phyloP scores from a whole-genome alignment of 2,113 vertebrate genomes.

The Carassius auratus region DNA sequence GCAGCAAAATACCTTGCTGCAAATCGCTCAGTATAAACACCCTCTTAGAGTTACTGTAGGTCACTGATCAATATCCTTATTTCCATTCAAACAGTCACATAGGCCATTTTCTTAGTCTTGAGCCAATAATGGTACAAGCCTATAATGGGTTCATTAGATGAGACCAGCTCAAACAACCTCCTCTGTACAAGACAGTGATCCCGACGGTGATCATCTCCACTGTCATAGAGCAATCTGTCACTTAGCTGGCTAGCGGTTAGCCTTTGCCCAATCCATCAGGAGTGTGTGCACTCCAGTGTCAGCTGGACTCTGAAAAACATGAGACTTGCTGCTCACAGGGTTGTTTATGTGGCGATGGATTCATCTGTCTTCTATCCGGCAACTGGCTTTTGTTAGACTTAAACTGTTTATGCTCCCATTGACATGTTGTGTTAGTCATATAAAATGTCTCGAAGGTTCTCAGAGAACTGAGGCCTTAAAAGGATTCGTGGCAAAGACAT shows the following conservation, averaged over 20 bases:
- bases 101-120: not conserved
- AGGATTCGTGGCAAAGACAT: not conserved
- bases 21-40: not conserved
- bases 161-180: not conserved
- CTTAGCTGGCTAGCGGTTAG: not conserved
- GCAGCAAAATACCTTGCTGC: not conserved
- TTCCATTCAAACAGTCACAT: not conserved
- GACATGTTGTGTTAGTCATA: slow-evolving; percentile 26
- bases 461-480: slow-evolving; percentile 13
- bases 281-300: slow-evolving; percentile 10
- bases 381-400: slow-evolving; percentile 30
- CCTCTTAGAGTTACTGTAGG: not conserved
- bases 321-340: slow-evolving; percentile 3
- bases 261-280: slow-evolving; percentile 3
- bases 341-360: slow-evolving; percentile 6
- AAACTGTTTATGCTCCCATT: slow-evolving; percentile 22
- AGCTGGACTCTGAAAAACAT: slow-evolving; percentile 5
- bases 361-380: slow-evolving; percentile 4
- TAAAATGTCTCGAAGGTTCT: not conserved
- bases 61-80: not conserved
- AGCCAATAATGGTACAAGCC: not conserved
- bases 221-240: slow-evolving; percentile 17
- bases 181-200: slow-evolving; percentile 9
- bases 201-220: not conserved
- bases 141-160: not conserved